A percentile compares a stretch with the other conserved stretches of the same genome.
Conservation (phyloP, 2,888 invertebrate genomes). For the Sphaerophoria rueppellii region DNA sequence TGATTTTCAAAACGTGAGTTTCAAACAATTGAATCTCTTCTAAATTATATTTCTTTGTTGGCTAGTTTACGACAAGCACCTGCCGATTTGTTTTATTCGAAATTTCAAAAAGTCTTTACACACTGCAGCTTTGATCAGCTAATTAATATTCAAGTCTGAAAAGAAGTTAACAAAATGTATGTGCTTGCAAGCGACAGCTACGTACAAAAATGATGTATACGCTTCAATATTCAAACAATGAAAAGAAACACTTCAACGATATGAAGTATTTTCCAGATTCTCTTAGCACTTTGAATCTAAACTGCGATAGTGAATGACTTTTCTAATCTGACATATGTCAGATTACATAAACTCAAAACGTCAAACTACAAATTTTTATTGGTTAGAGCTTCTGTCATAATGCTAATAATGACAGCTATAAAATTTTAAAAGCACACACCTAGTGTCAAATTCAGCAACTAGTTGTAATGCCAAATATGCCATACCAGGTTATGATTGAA, state of each 20-base stretch:
- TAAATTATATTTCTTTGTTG: too few species aligned
- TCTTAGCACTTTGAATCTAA: too few species aligned
- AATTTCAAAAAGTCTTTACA: not conserved
- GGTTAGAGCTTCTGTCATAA: too few species aligned
- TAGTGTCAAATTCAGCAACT: not conserved
- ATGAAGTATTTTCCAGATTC: too few species aligned
- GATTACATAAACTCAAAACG: too few species aligned
- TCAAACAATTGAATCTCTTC: constrained; percentile 12
- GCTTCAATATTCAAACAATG: not conserved
- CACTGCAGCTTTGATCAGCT: not conserved
- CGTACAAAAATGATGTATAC: not conserved
- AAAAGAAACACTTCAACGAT: too few species aligned
- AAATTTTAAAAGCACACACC: too few species aligned
- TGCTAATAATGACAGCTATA: too few species aligned
- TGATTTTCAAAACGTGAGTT: constrained; percentile 56
- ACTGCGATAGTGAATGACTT: too few species aligned
- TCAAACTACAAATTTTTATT: too few species aligned
- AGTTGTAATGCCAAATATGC: too few species aligned
- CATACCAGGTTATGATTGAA: not conserved
- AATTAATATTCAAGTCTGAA: constrained; percentile 16
- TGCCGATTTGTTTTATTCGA: not conserved
- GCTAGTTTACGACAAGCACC: not conserved
- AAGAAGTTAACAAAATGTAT: not conserved
- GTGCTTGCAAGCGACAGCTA: not conserved
- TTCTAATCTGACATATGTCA: too few species aligned